phyloP scores from a whole-genome alignment of 35 echinoderm and acorn worm species.

The Ophioderma brevispina region DNA sequence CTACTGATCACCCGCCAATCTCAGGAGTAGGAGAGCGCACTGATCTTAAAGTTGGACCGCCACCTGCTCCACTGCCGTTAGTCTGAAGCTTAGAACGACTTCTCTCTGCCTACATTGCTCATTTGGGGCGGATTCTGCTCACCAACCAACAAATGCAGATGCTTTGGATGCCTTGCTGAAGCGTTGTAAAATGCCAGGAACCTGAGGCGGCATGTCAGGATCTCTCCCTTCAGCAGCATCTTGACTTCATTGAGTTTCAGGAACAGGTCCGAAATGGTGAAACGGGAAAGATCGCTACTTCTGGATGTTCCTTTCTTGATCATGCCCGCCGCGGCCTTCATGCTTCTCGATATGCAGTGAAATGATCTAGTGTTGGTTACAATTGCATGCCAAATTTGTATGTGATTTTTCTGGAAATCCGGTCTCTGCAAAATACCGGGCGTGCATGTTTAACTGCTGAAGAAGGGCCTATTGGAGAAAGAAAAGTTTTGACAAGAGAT shows the following conservation, averaged over 20 bases:
- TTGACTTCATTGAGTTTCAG: constrained; percentile 10
- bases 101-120: no score
- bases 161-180: no score
- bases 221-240: background rate
- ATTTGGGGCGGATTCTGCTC: no score
- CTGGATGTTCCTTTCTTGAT: constrained; percentile 70
- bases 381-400: no score
- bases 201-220: no score
- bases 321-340: constrained; percentile 44
- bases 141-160: no score
- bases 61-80: background rate
- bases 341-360: constrained; percentile 45
- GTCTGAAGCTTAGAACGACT: no score
- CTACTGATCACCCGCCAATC: background rate
- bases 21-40: background rate
- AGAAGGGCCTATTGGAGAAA: constrained; percentile 35
- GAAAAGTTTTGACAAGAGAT: constrained; percentile 35
- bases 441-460: background rate
- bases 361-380: no score
- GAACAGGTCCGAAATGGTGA: background rate
- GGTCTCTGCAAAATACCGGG: no score
- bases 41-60: background rate
- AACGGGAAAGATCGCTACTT: constrained; percentile 39
- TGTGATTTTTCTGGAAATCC: no score
- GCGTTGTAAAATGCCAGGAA: no score